Conservation (phyloP, 1,140 invertebrate species). For the Orchestia grillus region DNA sequence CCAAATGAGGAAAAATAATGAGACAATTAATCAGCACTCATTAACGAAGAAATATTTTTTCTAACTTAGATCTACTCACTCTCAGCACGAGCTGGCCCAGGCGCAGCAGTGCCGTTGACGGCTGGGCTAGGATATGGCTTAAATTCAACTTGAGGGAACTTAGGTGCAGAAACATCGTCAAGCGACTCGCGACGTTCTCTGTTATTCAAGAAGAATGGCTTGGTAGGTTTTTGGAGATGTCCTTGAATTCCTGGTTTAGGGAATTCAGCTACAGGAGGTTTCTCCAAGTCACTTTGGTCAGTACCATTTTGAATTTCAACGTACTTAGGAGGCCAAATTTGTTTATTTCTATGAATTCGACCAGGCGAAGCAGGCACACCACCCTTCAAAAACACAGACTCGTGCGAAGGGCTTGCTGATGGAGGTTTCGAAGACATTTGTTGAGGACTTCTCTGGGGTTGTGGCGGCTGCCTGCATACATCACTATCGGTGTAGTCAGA, state of each 20-base stretch:
- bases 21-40: background rate
- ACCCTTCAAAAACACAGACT: constrained; percentile 20
- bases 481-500: constrained; percentile 43
- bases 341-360: background rate
- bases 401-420: background rate
- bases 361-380: constrained; percentile 36
- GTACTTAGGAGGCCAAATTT: constrained; percentile 10
- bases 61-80: constrained; percentile 18
- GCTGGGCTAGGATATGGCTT: constrained; percentile 70
- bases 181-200: constrained; percentile 68
- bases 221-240: background rate
- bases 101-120: constrained; percentile 77
- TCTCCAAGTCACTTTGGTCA: background rate
- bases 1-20: background rate
- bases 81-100: constrained; percentile 71
- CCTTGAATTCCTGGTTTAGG: background rate
- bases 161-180: constrained; percentile 66
- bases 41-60: background rate
- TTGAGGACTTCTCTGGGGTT: background rate
- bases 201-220: constrained; percentile 53
- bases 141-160: constrained; percentile 67
- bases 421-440: background rate
- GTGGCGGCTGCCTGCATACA: background rate
- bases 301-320: background rate
- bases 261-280: background rate